Evolutionary conservation across 1,140 invertebrate species (phyloP).

Genomic region (Drosophila novamexicana): DNA sequence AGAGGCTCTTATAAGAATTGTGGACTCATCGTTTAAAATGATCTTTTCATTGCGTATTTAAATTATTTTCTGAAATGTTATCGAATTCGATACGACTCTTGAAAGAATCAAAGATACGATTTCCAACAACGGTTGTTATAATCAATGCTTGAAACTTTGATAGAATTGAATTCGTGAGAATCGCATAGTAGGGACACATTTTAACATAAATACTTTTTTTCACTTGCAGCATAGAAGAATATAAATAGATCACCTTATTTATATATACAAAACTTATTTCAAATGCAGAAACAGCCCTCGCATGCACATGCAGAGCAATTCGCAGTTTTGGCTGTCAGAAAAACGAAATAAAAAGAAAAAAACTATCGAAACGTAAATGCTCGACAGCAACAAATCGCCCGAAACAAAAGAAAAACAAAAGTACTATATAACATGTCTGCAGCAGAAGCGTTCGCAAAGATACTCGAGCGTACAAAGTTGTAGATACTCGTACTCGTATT

Average conservation of each 20-base stretch:
- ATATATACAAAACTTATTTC: too few species aligned
- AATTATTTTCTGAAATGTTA: too few species aligned
- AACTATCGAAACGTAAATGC: constrained; percentile 70
- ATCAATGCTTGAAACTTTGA: too few species aligned
- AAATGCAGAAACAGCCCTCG: constrained; percentile 7
- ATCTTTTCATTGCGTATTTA: too few species aligned
- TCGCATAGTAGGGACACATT: background rate
- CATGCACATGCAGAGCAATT: constrained; percentile 19
- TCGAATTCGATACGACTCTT: too few species aligned
- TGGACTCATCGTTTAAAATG: too few species aligned
- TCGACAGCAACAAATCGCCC: constrained; percentile 70
- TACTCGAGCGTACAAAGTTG: constrained; percentile 40
- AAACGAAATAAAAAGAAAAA: constrained; percentile 17
- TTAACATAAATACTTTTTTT: background rate
- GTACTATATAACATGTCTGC: constrained; percentile 72
- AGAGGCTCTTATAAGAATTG: background rate
- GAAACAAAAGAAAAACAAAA: constrained; percentile 74
- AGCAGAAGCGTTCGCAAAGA: constrained; percentile 57
- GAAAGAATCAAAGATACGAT: too few species aligned
- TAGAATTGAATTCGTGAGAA: background rate
- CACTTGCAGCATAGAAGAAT: background rate
- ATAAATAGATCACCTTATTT: too few species aligned
- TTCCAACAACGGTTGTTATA: too few species aligned
- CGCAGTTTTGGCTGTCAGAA: constrained; percentile 65
- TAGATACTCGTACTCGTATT: constrained; percentile 29